These are phyloP conservation scores for Dendrolimus kikuchii DNA, from an alignment of 1,140 invertebrate species.

Conservation along the genomic window DNA sequence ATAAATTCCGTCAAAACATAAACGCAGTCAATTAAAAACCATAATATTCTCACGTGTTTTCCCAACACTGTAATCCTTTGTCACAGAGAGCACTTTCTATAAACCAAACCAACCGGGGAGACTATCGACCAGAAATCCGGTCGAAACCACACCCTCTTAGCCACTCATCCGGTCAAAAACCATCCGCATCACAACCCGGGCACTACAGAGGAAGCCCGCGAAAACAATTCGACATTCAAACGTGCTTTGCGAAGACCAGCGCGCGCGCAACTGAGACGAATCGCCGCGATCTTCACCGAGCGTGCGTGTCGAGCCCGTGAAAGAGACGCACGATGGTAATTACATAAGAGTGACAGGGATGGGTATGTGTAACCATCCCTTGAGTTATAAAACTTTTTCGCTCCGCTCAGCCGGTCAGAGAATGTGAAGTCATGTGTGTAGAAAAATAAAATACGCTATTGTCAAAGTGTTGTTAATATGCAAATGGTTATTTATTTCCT, in stretches of 20 bases:
- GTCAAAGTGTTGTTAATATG: not conserved
- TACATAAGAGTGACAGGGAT: constrained; percentile 12
- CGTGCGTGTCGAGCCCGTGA: constrained; percentile 10
- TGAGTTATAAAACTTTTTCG: no score
- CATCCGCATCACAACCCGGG: constrained; percentile 2
- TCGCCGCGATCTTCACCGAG: constrained; percentile 34
- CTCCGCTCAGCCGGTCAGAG: no score
- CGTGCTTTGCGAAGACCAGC: constrained; percentile 27
- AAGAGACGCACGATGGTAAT: not conserved
- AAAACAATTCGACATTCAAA: constrained; percentile 28
- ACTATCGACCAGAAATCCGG: constrained; percentile 5
- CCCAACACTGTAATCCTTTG: constrained; percentile 58
- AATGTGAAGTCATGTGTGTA: no score
- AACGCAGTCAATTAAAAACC: constrained; percentile 18
- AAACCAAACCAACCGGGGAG: constrained; percentile 15
- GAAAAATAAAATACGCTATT: not conserved
- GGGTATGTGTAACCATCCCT: no score
- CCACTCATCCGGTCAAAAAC: constrained; percentile 3
- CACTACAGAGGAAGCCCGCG: constrained; percentile 19
- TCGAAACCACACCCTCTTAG: constrained; percentile 9
- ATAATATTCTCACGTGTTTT: constrained; percentile 32
- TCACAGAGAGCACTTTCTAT: constrained; percentile 39
- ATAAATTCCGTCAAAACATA: no score
- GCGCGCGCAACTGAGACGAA: constrained; percentile 53
- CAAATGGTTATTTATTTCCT: no score